Conservation (phyloP, 2,888 invertebrate genomes). For the Coelopa pilipes region DNA sequence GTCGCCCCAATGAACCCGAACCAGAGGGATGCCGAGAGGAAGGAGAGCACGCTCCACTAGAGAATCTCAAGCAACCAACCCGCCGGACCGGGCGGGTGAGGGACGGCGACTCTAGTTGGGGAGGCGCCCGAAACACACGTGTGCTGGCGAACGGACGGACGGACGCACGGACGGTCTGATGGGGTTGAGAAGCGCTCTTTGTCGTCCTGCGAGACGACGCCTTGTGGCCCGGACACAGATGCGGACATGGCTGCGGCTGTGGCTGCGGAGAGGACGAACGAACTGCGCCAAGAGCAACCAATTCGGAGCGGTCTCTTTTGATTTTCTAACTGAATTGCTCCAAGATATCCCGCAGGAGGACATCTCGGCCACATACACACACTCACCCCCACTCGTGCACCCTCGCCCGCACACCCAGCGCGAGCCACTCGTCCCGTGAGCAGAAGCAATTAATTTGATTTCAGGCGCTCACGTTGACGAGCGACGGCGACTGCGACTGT, state of each 20-base stretch:
- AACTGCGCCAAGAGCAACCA: slow-evolving; percentile 19
- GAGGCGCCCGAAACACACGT: too few species aligned
- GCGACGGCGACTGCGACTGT: slow-evolving; percentile 14
- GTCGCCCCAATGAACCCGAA: too few species aligned
- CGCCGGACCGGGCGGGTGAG: too few species aligned
- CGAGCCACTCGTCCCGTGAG: neutral
- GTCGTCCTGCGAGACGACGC: neutral
- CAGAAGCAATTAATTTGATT: slow-evolving; percentile 33
- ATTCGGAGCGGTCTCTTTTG: slow-evolving; percentile 57
- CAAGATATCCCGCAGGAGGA: slow-evolving; percentile 59
- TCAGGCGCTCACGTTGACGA: slow-evolving; percentile 14
- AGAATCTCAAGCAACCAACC: too few species aligned
- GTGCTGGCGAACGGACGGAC: too few species aligned
- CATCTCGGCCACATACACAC: slow-evolving; percentile 30
- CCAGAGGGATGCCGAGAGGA: too few species aligned
- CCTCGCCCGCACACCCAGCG: neutral
- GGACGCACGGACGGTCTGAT: neutral
- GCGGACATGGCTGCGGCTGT: neutral
- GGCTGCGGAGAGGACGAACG: neutral
- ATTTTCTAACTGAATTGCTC: slow-evolving; percentile 65
- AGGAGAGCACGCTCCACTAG: too few species aligned
- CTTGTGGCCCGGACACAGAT: neutral
- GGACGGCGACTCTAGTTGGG: too few species aligned
- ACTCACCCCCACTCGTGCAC: neutral
- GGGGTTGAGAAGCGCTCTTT: neutral